A percentile compares a stretch with the other conserved stretches of the same genome.
Evolutionary conservation across 2,888 invertebrate genomes (phyloP).

Genomic region (Alsophila aescularia): DNA sequence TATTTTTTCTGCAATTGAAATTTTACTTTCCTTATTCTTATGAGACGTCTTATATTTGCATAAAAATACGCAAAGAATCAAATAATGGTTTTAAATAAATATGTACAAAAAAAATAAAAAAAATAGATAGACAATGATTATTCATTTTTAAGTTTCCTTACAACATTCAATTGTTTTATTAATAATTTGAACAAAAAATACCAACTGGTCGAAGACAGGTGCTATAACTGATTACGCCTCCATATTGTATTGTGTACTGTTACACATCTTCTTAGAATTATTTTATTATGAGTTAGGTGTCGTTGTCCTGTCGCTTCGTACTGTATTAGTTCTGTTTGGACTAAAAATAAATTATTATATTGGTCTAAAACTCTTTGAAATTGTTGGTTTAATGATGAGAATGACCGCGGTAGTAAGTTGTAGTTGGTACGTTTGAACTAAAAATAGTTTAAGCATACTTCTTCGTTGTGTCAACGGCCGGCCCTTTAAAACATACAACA

Average conservation of each 20-base stretch:
- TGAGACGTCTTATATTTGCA: too few relatives aligned
- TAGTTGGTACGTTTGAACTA: too few relatives aligned
- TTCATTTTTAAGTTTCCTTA: neutral
- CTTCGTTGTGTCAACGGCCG: too few relatives aligned
- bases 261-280: slow-evolving; percentile 10
- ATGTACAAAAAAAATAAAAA: too few relatives aligned
- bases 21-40: too few relatives aligned
- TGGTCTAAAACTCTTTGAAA: neutral
- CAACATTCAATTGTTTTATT: neutral
- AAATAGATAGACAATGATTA: neutral
- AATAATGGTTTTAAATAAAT: too few relatives aligned
- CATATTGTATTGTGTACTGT: slow-evolving; percentile 16
- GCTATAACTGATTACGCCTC: slow-evolving; percentile 26
- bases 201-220: slow-evolving; percentile 20
- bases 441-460: too few relatives aligned
- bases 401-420: neutral
- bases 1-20: too few relatives aligned
- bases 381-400: too few relatives aligned
- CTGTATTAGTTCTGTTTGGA: neutral
- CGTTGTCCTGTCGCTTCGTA: neutral
- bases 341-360: neutral
- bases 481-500: too few relatives aligned
- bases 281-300: slow-evolving; percentile 9
- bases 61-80: too few relatives aligned
- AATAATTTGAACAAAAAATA: neutral